A percentile compares a stretch with the other conserved stretches of the same genome.
Evolutionary conservation across 2,113 vertebrate genomes (phyloP).

Genomic region (Tyrannus savana): DNA sequence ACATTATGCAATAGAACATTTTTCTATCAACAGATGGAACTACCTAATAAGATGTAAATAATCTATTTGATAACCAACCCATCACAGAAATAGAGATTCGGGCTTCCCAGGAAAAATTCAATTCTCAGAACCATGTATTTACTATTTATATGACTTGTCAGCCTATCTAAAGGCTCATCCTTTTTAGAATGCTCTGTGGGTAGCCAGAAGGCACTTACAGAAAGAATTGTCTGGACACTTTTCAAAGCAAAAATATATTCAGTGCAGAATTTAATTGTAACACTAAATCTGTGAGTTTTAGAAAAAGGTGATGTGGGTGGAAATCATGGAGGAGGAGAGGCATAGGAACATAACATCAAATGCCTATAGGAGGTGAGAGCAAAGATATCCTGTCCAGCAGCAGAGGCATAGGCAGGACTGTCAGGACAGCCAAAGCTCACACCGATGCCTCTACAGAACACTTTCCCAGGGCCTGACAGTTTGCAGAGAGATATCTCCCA

Average conservation of each 20-base stretch:
- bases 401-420: background rate
- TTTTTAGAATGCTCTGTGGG: background rate
- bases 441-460: background rate
- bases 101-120: slow-evolving; percentile 38
- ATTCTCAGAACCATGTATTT: background rate
- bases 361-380: background rate
- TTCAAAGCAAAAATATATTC: slow-evolving; percentile 43
- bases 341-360: background rate
- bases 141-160: slow-evolving; percentile 23
- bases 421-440: background rate
- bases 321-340: background rate
- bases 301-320: background rate
- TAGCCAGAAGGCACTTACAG: slow-evolving; percentile 51
- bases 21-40: slow-evolving; percentile 38
- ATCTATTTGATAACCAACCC: slow-evolving; percentile 17
- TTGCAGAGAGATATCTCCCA: slow-evolving; percentile 12
- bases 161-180: background rate
- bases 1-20: background rate
- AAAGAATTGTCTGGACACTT: background rate
- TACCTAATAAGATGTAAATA: slow-evolving; percentile 35
- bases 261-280: slow-evolving; percentile 12
- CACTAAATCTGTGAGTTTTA: background rate
- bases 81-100: background rate
- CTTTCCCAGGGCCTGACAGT: background rate
- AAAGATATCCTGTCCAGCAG: background rate